Base-by-base conservation (phyloP, 2,888 invertebrate species). In the Limnephilus marmoratus region DNA sequence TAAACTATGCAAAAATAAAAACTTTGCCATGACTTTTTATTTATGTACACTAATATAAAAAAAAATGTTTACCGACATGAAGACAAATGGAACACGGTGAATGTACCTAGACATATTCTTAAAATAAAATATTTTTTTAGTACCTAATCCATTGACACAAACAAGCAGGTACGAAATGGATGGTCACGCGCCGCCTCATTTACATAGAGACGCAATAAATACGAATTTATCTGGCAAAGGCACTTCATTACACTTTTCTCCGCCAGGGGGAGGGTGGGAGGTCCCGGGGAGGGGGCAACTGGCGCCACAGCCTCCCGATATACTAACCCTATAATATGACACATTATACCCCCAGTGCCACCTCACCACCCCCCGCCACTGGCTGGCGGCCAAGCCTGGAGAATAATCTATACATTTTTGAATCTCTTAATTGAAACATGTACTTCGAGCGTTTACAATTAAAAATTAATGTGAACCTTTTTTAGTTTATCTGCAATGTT, bases 371-470 rank as follows among this genome's bases (percentile, higher is more conserved):
- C 34, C 18, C 83, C 37, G 37, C 24, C 83, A 18, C 83, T 83
- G 83, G 83, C 83, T 37, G 83, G 83, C 83, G 37, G 83, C 83
- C 83, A 83, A 83, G 83, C 83, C 83, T 83, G 34, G 37, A 83
- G 37, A 24, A 24, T 24, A 83, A 83, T 37, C 37, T 24, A 83
- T 37, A 83, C 11, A 83, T 83, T 83, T 83, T 83, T 83, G 37
- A 83, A 83, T 68, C 68, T 68, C 24, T 68, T 68, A 68, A 68
- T 68, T 68, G n/a, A 68, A 24, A n/a, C 68, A n/a, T 9, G 24
- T 68, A 68, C 68, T 68, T 9, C 9, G 2, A 68, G n/a, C 24
- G 24, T 68, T 68, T 68, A 68, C 68, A 68, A 68, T 24, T 68
- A 24, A 68, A 68, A 24, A 3, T 24, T 68, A 24, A 68, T 24